Percentiles rank a stretch among this genome's conserved stretches.
Evolutionary conservation across 2,888 invertebrate genomes (phyloP).

Genomic region (Pachydiplax longipennis): DNA sequence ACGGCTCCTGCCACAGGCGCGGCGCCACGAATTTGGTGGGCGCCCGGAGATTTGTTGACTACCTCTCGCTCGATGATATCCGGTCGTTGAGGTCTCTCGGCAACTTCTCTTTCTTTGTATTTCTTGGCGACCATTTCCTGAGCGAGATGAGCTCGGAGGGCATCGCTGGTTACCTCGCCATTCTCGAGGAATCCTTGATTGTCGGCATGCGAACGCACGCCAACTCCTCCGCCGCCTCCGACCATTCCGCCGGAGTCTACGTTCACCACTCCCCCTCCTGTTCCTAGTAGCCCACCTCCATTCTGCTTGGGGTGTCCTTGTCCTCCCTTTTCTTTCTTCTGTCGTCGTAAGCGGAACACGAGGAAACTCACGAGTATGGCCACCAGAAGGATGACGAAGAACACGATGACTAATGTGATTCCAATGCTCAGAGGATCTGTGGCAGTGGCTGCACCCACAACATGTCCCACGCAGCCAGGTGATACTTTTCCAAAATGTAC

Average conservation of each 20-base stretch:
- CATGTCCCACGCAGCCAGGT: slow-evolving; percentile 74
- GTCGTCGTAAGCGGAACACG: slow-evolving; percentile 87
- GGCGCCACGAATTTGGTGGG: slow-evolving; percentile 71
- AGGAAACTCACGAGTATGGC: slow-evolving; percentile 90
- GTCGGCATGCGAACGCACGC: slow-evolving; percentile 52
- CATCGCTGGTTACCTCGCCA: slow-evolving; percentile 70
- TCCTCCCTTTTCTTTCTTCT: slow-evolving; percentile 81
- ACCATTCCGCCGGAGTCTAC: slow-evolving; percentile 61
- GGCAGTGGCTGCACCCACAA: slow-evolving; percentile 77
- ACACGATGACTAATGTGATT: slow-evolving; percentile 90
- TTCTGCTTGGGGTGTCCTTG: slow-evolving; percentile 67
- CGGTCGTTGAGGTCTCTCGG: slow-evolving; percentile 79
- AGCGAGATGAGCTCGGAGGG: slow-evolving; percentile 79
- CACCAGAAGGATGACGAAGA: slow-evolving; percentile 88
- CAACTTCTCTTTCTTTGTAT: slow-evolving; percentile 85
- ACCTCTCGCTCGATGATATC: slow-evolving; percentile 93
- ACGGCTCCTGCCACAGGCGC: slow-evolving; percentile 62
- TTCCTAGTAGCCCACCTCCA: slow-evolving; percentile 68
- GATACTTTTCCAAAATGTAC: slow-evolving; percentile 75
- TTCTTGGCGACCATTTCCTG: slow-evolving; percentile 89
- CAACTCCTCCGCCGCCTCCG: slow-evolving; percentile 70
- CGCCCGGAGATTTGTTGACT: slow-evolving; percentile 83
- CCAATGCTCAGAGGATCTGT: slow-evolving; percentile 91
- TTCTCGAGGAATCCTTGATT: slow-evolving; percentile 70
- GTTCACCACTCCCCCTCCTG: slow-evolving; percentile 70